A percentile compares a stretch with the other conserved stretches of the same genome.
These are phyloP conservation scores for Muntiacus reevesi DNA, from an alignment of 2,113 vertebrate genomes.

Conservation along the genomic window DNA sequence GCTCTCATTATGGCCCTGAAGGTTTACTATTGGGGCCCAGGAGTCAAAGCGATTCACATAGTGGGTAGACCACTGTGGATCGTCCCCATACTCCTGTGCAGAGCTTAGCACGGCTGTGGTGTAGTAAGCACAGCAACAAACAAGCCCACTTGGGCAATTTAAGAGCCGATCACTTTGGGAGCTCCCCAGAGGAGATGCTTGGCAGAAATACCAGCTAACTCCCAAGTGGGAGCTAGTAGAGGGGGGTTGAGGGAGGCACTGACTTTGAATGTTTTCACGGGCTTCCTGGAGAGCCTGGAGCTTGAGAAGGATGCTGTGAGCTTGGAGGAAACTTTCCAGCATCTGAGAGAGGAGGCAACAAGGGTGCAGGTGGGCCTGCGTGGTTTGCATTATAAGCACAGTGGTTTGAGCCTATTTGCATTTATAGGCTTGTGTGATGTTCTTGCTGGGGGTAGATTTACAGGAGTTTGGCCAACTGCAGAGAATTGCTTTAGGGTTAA, in stretches of 20 bases:
- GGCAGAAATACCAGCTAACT: neutral
- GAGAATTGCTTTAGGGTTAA: neutral
- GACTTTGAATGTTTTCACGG: neutral
- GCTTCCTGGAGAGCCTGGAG: neutral
- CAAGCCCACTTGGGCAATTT: neutral
- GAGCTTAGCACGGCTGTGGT: neutral
- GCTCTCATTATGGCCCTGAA: neutral
- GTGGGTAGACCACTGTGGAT: no score
- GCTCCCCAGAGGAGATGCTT: neutral
- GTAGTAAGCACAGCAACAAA: neutral
- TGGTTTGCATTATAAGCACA: neutral
- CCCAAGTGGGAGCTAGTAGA: neutral
- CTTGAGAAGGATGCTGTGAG: neutral
- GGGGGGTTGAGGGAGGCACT: neutral
- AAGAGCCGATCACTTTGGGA: neutral
- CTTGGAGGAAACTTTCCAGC: neutral
- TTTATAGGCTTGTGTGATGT: neutral
- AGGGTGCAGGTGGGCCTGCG: accelerated
- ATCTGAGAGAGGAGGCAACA: neutral
- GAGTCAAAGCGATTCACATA: neutral
- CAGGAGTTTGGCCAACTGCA: neutral
- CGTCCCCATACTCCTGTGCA: neutral
- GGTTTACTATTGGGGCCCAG: neutral
- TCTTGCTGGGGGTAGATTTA: neutral
- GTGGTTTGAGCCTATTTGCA: neutral